Percentiles rank a stretch among this genome's conserved stretches.
Evolutionary conservation across 2,888 invertebrate species (phyloP).

Genomic region (Antheraea yamamai): DNA sequence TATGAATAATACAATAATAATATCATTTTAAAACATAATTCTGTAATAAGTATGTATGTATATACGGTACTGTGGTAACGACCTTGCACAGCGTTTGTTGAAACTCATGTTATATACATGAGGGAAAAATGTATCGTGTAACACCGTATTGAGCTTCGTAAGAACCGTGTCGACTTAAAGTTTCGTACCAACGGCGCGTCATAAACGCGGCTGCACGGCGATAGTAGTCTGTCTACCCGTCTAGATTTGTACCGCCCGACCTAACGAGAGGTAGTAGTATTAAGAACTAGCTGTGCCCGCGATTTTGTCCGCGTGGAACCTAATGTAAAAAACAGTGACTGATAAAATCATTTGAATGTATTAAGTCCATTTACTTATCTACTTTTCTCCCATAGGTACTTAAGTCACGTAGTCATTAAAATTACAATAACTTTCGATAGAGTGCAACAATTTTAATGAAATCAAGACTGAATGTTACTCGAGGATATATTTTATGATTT

Average conservation of each 20-base stretch:
- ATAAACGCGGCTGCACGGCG: not conserved
- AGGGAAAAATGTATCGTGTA: constrained; percentile 10
- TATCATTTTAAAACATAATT: not conserved
- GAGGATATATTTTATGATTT: too few relatives aligned
- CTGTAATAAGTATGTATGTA: not conserved
- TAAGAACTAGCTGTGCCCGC: too few relatives aligned
- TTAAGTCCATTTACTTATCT: too few relatives aligned
- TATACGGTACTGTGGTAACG: constrained; percentile 5
- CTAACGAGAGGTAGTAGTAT: not conserved
- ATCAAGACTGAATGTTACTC: too few relatives aligned
- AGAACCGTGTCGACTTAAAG: constrained; percentile 1
- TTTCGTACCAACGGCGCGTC: not conserved
- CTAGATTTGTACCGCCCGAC: not conserved
- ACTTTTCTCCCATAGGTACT: too few relatives aligned
- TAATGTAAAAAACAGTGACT: too few relatives aligned
- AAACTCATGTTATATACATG: constrained; percentile 11
- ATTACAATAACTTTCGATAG: too few relatives aligned
- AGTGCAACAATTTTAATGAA: too few relatives aligned
- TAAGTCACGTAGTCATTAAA: too few relatives aligned
- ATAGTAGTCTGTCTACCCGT: not conserved
- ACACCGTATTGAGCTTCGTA: not conserved
- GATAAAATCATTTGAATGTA: too few relatives aligned
- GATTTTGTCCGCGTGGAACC: too few relatives aligned
- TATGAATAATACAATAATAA: not conserved
- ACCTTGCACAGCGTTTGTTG: constrained; percentile 6